Percentiles rank a stretch among this genome's conserved stretches.
These are phyloP conservation scores for Druon quercuslanigerum DNA, from an alignment of 1,140 invertebrate species.

Conservation along the genomic window DNA sequence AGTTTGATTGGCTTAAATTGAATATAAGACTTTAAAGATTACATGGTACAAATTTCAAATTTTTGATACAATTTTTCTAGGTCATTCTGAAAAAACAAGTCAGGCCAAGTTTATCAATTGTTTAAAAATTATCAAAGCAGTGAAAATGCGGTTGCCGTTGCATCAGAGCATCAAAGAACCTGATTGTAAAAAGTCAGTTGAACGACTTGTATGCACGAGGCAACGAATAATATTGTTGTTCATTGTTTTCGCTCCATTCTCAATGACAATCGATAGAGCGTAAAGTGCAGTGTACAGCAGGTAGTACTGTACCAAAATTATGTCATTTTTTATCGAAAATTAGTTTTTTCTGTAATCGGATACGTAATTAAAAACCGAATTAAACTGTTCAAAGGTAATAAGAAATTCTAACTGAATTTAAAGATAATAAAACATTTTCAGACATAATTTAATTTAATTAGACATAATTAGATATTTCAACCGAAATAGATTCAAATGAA, in stretches of 20 bases:
- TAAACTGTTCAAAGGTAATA: too few relatives aligned
- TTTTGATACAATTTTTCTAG: too few relatives aligned
- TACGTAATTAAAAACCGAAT: too few relatives aligned
- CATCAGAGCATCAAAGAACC: constrained; percentile 49
- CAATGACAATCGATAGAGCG: constrained; percentile 53
- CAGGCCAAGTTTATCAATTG: not conserved
- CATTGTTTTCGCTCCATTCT: constrained; percentile 50
- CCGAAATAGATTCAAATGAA: too few relatives aligned
- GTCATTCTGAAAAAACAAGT: not conserved
- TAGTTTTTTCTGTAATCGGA: too few relatives aligned
- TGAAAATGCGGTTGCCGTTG: constrained; percentile 38
- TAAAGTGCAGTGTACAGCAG: constrained; percentile 44
- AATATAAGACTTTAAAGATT: too few relatives aligned
- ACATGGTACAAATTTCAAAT: too few relatives aligned
- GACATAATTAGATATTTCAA: too few relatives aligned
- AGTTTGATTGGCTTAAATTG: too few relatives aligned
- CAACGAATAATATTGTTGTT: constrained; percentile 52
- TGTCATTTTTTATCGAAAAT: not conserved
- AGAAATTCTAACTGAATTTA: too few relatives aligned
- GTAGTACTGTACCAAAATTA: not conserved
- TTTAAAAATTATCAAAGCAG: not conserved
- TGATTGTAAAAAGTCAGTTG: constrained; percentile 33
- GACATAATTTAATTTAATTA: too few relatives aligned
- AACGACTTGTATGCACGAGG: not conserved
- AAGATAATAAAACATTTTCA: too few relatives aligned